Percentiles rank a stretch among this genome's conserved stretches.
Evolutionary conservation across 35 echinoderm and acorn worm species (phyloP).

Genomic region (Lytechinus variegatus): DNA sequence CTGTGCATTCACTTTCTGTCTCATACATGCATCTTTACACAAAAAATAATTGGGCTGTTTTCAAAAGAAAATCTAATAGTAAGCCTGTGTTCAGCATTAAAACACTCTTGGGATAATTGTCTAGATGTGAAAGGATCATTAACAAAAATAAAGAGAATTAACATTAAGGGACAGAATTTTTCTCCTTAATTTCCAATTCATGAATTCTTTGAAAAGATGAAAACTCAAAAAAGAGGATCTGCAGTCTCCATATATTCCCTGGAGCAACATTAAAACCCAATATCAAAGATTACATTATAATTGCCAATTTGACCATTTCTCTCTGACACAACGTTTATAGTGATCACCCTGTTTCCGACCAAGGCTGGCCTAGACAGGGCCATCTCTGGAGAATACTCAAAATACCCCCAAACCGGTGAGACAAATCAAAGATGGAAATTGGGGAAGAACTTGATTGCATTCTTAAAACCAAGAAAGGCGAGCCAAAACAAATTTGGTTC

Average conservation of each 20-base stretch:
- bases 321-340: background rate
- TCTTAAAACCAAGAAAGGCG: background rate
- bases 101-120: too few species aligned
- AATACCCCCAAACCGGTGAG: background rate
- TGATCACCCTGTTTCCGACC: background rate
- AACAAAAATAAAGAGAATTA: too few species aligned
- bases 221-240: background rate
- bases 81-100: too few species aligned
- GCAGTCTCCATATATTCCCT: background rate
- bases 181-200: too few species aligned
- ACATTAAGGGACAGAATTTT: too few species aligned
- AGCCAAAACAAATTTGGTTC: background rate
- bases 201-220: background rate
- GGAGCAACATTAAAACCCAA: background rate
- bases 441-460: background rate
- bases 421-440: conserved; percentile 19
- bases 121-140: background rate
- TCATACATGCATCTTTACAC: too few species aligned
- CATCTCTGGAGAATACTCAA: background rate
- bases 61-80: too few species aligned
- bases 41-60: too few species aligned
- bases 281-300: background rate
- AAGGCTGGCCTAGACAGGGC: background rate
- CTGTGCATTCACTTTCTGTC: too few species aligned
- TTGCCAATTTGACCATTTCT: background rate